Evolutionary conservation across 2,888 invertebrate species (phyloP), one percentile per base, ranked within the genome.

Genomic region (Phrixothrix hirtus): DNA sequence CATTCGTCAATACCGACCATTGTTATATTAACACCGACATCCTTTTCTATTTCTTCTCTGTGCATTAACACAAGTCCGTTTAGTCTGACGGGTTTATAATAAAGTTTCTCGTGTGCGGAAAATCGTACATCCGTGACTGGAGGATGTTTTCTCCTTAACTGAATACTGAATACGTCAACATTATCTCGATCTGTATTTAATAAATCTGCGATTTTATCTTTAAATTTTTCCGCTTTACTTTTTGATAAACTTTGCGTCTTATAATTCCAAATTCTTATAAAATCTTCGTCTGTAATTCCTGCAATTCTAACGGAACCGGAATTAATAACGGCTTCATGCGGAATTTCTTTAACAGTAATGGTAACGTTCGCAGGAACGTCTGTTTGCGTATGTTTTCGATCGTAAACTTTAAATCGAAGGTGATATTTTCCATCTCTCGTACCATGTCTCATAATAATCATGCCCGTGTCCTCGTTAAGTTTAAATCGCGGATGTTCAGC

Each of bases 1-100:
- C 95, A 95, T 78, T 95, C 95, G 69, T 95, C 97, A 63, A 99
- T 96, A 57, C 96, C 96, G 11, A 98, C 95, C 95, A 96, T 95
- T 9, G 93, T 93, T 52, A 97, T 94, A 71, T 93, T 94, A 55
- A 96, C 91, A 31, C 95, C 95, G n/a, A 96, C 92, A 58, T 89
- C 88, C 66, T 88, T 84, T 76, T 95, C 95, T 69, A 96, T 95
- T 83, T 93, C 92, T 76, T 93, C 92, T 51, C 95, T 83, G 73
- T 95, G 90, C 87, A 93, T 91, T 32, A 95, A 78, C 1, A 98
- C 91, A 46, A 96, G 88, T 7, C 97, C 97, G 73, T 99, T 95
- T 60, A 98, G 82, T 73, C 93, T 84, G 4, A 94, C 92, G 0
- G 97, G 91, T 70, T 95, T 94, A 72, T 95, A 95, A 73, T 94